A percentile compares a stretch with the other conserved stretches of the same genome.
These are phyloP conservation scores for Uropsilus gracilis DNA, from an alignment of 2,113 vertebrate genomes.

Conservation along the genomic window DNA sequence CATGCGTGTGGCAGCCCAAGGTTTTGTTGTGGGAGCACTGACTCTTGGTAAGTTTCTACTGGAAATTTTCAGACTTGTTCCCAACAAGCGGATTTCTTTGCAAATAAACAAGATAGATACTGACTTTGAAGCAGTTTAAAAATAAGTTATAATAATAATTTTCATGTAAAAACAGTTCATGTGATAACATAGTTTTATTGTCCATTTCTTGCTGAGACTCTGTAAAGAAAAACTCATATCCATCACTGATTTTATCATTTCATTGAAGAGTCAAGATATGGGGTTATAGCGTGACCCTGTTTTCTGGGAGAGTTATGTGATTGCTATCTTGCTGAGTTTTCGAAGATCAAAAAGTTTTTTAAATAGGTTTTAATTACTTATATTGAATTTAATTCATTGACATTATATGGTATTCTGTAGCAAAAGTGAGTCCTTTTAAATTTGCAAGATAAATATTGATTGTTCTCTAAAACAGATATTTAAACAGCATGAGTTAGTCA, in stretches of 20 bases:
- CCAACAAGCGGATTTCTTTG: not conserved
- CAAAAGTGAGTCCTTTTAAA: slow-evolving; percentile 14
- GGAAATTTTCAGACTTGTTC: not conserved
- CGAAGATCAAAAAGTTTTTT: not conserved
- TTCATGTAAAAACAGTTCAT: slow-evolving; percentile 17
- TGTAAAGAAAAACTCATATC: not conserved
- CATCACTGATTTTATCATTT: not conserved
- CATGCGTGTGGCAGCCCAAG: slow-evolving; percentile 96
- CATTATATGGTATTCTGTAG: not conserved
- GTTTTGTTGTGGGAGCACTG: slow-evolving; percentile 95
- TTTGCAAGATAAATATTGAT: not conserved
- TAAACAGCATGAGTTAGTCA: not conserved
- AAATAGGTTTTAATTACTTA: not conserved
- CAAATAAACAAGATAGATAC: not conserved
- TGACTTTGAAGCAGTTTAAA: not conserved
- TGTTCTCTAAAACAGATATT: not conserved
- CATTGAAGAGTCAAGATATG: not conserved
- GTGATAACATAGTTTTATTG: not conserved
- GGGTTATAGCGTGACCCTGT: not conserved
- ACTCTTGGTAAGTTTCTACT: slow-evolving; percentile 87
- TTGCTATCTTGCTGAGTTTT: not conserved
- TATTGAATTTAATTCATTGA: not conserved
- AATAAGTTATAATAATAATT: slow-evolving; percentile 12
- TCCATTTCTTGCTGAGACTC: not conserved
- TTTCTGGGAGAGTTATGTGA: not conserved